phyloP scores from a whole-genome alignment of 2,797 vertebrate species.

The Psittacula derbiana region DNA sequence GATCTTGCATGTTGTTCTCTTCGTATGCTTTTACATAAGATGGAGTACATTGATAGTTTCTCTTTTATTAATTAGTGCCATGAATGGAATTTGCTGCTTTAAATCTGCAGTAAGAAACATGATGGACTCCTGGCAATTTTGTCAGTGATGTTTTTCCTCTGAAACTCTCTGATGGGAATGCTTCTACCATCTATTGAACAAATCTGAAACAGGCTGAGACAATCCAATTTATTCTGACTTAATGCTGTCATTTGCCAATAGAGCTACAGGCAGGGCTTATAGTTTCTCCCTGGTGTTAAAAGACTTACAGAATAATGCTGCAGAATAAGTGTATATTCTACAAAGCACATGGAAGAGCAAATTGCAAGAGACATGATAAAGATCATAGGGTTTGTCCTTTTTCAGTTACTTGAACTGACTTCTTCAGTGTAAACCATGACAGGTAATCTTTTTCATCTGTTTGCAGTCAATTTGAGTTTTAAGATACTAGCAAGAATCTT shows the following conservation, averaged over 20 bases:
- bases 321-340: not conserved
- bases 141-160: not conserved
- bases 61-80: not conserved
- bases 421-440: not conserved
- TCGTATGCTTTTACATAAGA: not conserved
- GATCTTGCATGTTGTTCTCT: not conserved
- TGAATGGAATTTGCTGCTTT: not conserved
- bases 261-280: not conserved
- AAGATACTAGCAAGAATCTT: not conserved
- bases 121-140: not conserved
- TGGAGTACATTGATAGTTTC: not conserved
- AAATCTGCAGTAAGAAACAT: not conserved
- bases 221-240: constrained; percentile 9
- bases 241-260: not conserved
- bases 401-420: not conserved
- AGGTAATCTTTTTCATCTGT: not conserved
- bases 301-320: not conserved
- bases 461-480: not conserved
- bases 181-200: not conserved
- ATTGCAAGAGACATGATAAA: not conserved
- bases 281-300: not conserved
- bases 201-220: not conserved
- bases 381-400: not conserved
- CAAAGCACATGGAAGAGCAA: not conserved
- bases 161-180: not conserved